Evolutionary conservation across 2,797 vertebrate genomes (phyloP), one percentile per base, ranked within the genome.

Genomic region (Cottoperca gobio): DNA sequence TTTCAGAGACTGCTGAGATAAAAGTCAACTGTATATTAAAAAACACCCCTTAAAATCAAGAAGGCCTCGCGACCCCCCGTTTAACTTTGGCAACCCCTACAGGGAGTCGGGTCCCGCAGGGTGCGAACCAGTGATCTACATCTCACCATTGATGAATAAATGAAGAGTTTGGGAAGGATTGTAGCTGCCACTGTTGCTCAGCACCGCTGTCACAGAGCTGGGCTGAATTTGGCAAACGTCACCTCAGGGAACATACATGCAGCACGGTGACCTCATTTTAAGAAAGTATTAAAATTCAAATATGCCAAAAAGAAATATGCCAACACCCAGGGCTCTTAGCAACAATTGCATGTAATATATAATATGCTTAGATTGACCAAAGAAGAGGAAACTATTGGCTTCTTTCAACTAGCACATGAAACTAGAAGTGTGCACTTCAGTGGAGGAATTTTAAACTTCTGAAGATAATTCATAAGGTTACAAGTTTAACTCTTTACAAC

Each of bases 251-350:
- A 28, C 78, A 48, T 31, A 37, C 43, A 77, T 84, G 72, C 43
- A 61, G 76, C 66, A 73, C 76, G 69, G 6, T 71, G 76, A 69
- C 73, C 79, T 79, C 53, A 53, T 74, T 84, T 79, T 62, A 45
- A 70, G n/a, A 23, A 62, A 35, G 1, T 55, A 73, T 78, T 76
- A 10, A 76, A 79, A 76, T 68, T 71, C 11, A 40, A 58, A 78
- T 46, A 65, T 62, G 67, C 40, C 46, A 55, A 61, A 53, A 73
- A 31, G 64, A 58, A 71, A 31, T 40, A 48, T 70, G 57, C 49
- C 64, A 78, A 62, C 60, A 63, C 37, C 40, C 16, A 58, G 21
- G 8, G 23, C 58, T 63, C 52, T 0, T 2, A 54, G 31, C 21
- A n/a, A 37, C 54, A 55, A 16, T 21, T 60, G 23, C 31, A 72